A percentile compares a stretch with the other conserved stretches of the same genome.
Conservation (phyloP, 2,888 invertebrate species). For the Noctuana brunneofusca region DNA sequence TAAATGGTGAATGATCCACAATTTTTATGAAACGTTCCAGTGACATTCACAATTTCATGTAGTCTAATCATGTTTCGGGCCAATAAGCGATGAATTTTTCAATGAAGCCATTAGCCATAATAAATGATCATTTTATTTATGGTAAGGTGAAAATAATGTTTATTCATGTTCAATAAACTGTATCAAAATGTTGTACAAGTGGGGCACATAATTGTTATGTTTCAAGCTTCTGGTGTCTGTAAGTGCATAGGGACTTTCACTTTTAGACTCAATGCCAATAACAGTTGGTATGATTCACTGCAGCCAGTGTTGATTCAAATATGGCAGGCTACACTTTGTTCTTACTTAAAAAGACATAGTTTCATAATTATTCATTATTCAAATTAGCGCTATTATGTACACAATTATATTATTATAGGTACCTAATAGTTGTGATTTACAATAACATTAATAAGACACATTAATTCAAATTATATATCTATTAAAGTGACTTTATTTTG, state of each 20-base stretch:
- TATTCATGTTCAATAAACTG: constrained; percentile 17
- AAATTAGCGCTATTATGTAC: constrained; percentile 16
- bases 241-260: constrained; percentile 76
- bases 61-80: background rate
- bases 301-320: constrained; percentile 40
- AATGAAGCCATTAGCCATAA: too few relatives aligned
- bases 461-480: background rate
- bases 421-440: background rate
- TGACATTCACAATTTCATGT: background rate
- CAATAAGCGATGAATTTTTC: background rate
- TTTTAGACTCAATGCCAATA: constrained; percentile 79
- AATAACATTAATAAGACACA: background rate
- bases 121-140: constrained; percentile 1
- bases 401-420: constrained; percentile 3
- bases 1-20: constrained; percentile 4
- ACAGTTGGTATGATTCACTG: constrained; percentile 72
- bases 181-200: constrained; percentile 30
- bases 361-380: constrained; percentile 27
- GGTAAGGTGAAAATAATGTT: constrained; percentile 15
- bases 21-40: background rate
- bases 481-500: too few relatives aligned
- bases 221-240: constrained; percentile 61
- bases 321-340: constrained; percentile 28
- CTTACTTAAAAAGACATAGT: constrained; percentile 26
- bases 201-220: constrained; percentile 47